Conservation (phyloP, 1,140 invertebrate species). For the Drosophila ironensis region DNA sequence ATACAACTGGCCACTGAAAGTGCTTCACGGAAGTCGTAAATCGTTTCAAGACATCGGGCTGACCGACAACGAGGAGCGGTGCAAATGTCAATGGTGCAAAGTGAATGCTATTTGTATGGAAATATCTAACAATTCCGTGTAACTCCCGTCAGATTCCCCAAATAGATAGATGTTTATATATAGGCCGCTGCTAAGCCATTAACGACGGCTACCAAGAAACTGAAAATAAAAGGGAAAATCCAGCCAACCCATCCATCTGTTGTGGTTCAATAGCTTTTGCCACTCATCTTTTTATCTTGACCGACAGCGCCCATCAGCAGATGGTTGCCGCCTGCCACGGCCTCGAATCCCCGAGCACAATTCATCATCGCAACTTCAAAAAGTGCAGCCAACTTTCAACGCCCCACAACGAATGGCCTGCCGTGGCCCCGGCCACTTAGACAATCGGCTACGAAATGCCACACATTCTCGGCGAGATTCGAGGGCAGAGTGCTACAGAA, state of each 20-base stretch:
- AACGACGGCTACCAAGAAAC: conserved; percentile 16
- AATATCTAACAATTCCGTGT: conserved; percentile 50
- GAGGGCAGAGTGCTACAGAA: conserved; percentile 46
- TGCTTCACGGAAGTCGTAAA: conserved; percentile 75
- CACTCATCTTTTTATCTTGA: conserved; percentile 64
- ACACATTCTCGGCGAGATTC: conserved; percentile 29
- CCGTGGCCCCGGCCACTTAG: no score
- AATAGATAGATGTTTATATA: conserved; percentile 34
- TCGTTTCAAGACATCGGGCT: conserved; percentile 54
- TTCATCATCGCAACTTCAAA: conserved; percentile 59
- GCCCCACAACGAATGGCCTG: conserved; percentile 57
- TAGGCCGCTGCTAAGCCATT: conserved; percentile 31
- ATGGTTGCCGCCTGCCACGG: conserved; percentile 30
- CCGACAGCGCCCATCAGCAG: conserved; percentile 54
- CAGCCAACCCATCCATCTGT: conserved; percentile 33
- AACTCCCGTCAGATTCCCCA: conserved; percentile 9
- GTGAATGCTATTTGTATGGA: conserved; percentile 44
- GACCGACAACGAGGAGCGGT: conserved; percentile 22
- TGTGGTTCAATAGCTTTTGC: conserved; percentile 63
- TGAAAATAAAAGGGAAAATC: no score
- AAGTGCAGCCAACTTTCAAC: conserved; percentile 56
- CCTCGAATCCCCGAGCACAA: conserved; percentile 32
- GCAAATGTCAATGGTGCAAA: conserved; percentile 63
- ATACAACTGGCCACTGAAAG: conserved; percentile 62
- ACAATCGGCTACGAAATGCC: conserved; percentile 37